Percentiles rank a stretch among this genome's conserved stretches.
These are phyloP conservation scores for Andrena chrysosceles DNA, from an alignment of 2,888 invertebrate species.

Conservation along the genomic window DNA sequence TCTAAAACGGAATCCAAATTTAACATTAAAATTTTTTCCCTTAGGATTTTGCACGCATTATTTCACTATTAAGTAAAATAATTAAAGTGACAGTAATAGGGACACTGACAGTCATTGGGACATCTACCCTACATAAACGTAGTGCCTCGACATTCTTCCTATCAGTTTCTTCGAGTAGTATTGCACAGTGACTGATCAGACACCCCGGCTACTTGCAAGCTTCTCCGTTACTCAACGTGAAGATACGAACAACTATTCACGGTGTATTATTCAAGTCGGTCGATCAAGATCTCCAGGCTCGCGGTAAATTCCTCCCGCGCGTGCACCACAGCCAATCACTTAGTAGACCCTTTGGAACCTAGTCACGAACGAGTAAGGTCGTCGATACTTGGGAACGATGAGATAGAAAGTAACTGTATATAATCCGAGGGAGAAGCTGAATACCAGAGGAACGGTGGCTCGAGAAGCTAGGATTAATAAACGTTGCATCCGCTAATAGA, in stretches of 20 bases:
- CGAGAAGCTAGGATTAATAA: constrained; percentile 14
- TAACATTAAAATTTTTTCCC: no score
- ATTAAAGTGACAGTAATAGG: no score
- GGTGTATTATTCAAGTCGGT: constrained; percentile 26
- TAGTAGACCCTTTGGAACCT: constrained; percentile 65
- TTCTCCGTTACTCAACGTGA: not conserved
- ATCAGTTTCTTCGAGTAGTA: not conserved
- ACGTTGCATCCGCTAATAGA: constrained; percentile 7
- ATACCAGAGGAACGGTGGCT: not conserved
- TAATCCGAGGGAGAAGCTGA: not conserved
- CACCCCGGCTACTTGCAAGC: not conserved
- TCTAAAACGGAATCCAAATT: no score
- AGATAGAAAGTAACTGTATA: constrained; percentile 11
- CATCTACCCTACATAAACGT: not conserved
- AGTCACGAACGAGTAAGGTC: constrained; percentile 68
- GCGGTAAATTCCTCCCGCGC: constrained; percentile 52
- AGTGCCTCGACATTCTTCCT: not conserved
- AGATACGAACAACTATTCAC: not conserved
- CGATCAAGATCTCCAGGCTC: constrained; percentile 20
- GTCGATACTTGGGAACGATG: constrained; percentile 30
- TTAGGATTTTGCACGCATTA: no score
- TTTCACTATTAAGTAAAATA: no score
- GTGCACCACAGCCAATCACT: constrained; percentile 67
- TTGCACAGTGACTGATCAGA: not conserved
- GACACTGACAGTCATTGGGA: no score